phyloP scores from a whole-genome alignment of 2,888 invertebrate genomes.

The Agrotis segetum region DNA sequence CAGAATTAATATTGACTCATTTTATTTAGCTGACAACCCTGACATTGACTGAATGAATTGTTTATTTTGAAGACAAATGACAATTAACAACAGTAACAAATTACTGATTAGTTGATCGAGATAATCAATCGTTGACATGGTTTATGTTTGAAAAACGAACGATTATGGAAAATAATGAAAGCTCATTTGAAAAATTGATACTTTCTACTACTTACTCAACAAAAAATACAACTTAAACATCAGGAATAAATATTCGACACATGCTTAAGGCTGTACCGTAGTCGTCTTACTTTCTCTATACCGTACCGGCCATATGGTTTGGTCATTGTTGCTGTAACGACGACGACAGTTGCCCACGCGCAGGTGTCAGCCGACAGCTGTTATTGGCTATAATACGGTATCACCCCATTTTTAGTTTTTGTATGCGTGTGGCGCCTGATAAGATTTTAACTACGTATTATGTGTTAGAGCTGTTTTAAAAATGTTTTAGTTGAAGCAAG shows the following conservation, averaged over 20 bases:
- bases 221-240: too few species aligned
- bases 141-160: background rate
- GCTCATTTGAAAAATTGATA: background rate
- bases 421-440: slow-evolving; percentile 30
- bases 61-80: slow-evolving; percentile 41
- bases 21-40: slow-evolving; percentile 53
- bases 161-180: too few species aligned
- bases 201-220: background rate
- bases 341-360: slow-evolving; percentile 79
- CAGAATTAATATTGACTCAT: slow-evolving; percentile 51
- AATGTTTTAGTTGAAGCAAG: too few species aligned
- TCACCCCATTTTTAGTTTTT: slow-evolving; percentile 38
- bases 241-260: slow-evolving; percentile 4
- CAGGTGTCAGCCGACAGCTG: slow-evolving; percentile 84
- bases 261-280: slow-evolving; percentile 2
- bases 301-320: slow-evolving; percentile 72
- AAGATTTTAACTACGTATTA: slow-evolving; percentile 11
- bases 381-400: slow-evolving; percentile 52
- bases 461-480: background rate
- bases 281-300: slow-evolving; percentile 57
- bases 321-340: slow-evolving; percentile 71
- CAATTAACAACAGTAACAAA: slow-evolving; percentile 25
- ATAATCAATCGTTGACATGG: slow-evolving; percentile 14
- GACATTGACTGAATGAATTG: slow-evolving; percentile 39
- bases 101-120: slow-evolving; percentile 26